Evolutionary conservation across 2,113 vertebrate genomes (phyloP).

Genomic region (Tragelaphus strepsiceros): DNA sequence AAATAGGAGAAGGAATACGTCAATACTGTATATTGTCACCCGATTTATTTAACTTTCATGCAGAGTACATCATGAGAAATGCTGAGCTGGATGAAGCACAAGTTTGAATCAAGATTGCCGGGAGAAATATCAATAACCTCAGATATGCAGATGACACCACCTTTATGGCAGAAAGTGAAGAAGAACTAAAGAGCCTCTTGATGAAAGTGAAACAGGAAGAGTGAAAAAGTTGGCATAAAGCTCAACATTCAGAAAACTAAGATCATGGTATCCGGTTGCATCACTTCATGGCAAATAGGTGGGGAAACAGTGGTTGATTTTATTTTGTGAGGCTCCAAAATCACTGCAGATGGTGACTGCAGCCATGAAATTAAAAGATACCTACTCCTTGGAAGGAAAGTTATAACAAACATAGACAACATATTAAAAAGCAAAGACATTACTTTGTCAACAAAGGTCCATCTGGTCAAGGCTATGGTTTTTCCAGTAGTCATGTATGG

Average conservation of each 20-base stretch:
- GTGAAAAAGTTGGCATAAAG: not conserved
- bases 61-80: not conserved
- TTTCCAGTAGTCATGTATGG: not conserved
- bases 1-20: not conserved
- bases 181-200: not conserved
- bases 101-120: not conserved
- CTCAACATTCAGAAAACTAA: not conserved
- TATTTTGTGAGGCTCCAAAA: not conserved
- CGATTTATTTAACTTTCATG: not conserved
- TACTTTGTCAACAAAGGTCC: not conserved
- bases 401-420: not conserved
- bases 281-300: not conserved
- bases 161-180: not conserved
- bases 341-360: not conserved
- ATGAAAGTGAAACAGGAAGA: not conserved
- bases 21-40: not conserved
- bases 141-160: not conserved
- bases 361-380: not conserved
- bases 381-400: not conserved
- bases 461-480: not conserved
- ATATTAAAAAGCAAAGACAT: not conserved
- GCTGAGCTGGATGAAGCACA: not conserved
- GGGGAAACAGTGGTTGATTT: not conserved
- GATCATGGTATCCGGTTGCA: rapidly evolving
- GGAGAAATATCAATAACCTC: not conserved